A percentile compares a stretch with the other conserved stretches of the same genome.
phyloP scores from a whole-genome alignment of 64 coral and sea anemone genomes.

The Dendronephthya gigantea region DNA sequence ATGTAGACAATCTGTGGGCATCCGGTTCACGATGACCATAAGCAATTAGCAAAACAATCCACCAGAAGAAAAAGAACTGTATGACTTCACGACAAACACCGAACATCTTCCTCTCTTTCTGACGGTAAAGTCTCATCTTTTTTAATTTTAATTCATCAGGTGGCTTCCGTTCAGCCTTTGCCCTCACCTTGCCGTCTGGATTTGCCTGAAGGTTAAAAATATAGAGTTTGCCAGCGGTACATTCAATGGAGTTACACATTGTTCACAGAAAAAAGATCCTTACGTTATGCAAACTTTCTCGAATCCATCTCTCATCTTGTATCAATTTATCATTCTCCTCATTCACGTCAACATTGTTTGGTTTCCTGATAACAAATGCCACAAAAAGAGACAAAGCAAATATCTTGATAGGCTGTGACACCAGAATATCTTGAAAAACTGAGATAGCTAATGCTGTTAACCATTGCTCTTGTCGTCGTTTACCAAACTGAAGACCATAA shows the following conservation, averaged over 20 bases:
- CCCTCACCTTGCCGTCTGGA: neutral
- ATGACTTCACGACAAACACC: slow-evolving; percentile 67
- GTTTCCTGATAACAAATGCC: slow-evolving; percentile 68
- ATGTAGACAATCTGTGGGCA: slow-evolving; percentile 31
- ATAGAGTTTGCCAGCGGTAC: too few species aligned
- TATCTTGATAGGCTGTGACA: slow-evolving; percentile 80
- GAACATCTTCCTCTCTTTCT: slow-evolving; percentile 84
- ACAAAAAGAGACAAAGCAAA: slow-evolving; percentile 66
- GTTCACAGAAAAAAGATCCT: too few species aligned
- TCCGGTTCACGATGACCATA: slow-evolving; percentile 88
- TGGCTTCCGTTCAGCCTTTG: neutral
- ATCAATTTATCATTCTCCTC: slow-evolving; percentile 57
- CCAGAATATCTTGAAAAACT: slow-evolving; percentile 71
- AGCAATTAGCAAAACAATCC: slow-evolving; percentile 72
- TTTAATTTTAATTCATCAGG: slow-evolving; percentile 19
- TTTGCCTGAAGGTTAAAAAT: neutral
- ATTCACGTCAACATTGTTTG: slow-evolving; percentile 68
- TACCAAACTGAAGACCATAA: slow-evolving; percentile 49
- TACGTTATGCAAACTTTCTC: slow-evolving; percentile 34
- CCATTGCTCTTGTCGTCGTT: slow-evolving; percentile 57
- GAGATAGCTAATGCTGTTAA: slow-evolving; percentile 66
- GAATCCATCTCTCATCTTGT: slow-evolving; percentile 77
- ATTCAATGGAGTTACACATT: too few species aligned
- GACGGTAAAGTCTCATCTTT: slow-evolving; percentile 41
- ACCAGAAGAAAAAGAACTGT: slow-evolving; percentile 72